Evolutionary conservation across 2,113 vertebrate species (phyloP).

Genomic region (Tetrax tetrax): DNA sequence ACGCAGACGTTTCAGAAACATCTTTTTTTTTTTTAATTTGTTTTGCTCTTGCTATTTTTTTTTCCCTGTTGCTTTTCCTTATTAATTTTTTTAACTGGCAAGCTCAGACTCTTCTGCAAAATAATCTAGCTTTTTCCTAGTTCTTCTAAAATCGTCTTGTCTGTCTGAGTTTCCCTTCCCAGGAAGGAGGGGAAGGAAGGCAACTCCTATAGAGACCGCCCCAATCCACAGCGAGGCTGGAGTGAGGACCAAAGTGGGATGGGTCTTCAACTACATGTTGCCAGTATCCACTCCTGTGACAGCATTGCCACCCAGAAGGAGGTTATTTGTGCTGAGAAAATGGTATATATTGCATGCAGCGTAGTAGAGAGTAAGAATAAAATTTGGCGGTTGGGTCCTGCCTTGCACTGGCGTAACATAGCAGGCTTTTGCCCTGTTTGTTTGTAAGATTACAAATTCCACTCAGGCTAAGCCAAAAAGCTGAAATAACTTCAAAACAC

Average conservation of each 20-base stretch:
- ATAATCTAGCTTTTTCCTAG: not conserved
- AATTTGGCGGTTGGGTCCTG: fast-evolving
- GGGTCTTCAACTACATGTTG: not conserved
- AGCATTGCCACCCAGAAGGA: not conserved
- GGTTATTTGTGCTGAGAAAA: not conserved
- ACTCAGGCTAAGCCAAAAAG: not conserved
- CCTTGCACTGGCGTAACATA: fast-evolving
- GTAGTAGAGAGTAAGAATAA: not conserved
- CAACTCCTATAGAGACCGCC: not conserved
- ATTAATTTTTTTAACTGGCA: not conserved
- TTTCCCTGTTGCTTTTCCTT: not conserved
- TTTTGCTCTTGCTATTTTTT: not conserved
- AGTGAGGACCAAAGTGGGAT: not conserved
- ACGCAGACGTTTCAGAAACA: not conserved
- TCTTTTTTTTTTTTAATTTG: not conserved
- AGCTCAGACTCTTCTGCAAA: not conserved
- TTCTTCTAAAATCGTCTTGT: not conserved
- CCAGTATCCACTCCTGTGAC: not conserved
- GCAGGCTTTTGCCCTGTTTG: fast-evolving
- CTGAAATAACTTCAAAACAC: not conserved
- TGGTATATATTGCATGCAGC: not conserved
- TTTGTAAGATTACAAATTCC: not conserved
- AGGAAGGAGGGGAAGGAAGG: not conserved
- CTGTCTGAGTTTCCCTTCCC: not conserved
- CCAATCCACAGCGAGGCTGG: fast-evolving